Evolutionary conservation across 2,888 invertebrate species (phyloP).

Genomic region (Lithophane ornitopus): DNA sequence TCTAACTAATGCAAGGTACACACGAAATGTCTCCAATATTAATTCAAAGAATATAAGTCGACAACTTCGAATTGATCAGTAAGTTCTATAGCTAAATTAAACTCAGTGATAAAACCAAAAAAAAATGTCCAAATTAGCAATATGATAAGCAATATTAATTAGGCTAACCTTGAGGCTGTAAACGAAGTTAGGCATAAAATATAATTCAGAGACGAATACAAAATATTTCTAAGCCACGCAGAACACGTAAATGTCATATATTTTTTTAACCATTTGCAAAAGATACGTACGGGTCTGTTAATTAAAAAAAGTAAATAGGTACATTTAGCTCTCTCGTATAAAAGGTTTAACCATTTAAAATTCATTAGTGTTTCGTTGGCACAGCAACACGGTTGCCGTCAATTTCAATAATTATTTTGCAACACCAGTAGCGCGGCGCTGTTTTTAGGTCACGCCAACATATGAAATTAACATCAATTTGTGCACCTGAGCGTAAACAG

Average conservation of each 20-base stretch:
- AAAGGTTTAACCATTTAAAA: slow-evolving; percentile 19
- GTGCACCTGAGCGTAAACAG: slow-evolving; percentile 1
- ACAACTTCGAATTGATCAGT: slow-evolving; percentile 42
- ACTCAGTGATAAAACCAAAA: slow-evolving; percentile 61
- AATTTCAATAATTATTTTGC: slow-evolving; percentile 35
- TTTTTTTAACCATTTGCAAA: slow-evolving; percentile 29
- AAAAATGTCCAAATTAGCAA: slow-evolving; percentile 66
- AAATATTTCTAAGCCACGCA: slow-evolving; percentile 4
- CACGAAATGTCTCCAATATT: slow-evolving; percentile 46
- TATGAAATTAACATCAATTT: slow-evolving; percentile 21
- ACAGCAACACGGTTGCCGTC: slow-evolving; percentile 4
- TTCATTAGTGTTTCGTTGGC: slow-evolving; percentile 29
- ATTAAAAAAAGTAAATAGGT: slow-evolving; percentile 4
- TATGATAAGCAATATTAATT: slow-evolving; percentile 68
- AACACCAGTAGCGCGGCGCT: neutral
- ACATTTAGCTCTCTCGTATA: slow-evolving; percentile 19
- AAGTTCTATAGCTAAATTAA: slow-evolving; percentile 49
- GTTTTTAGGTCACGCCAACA: slow-evolving; percentile 13
- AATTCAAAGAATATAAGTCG: slow-evolving; percentile 46
- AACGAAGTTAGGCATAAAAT: slow-evolving; percentile 55
- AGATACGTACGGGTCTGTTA: neutral
- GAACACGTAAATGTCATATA: slow-evolving; percentile 11
- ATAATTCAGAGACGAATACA: slow-evolving; percentile 14
- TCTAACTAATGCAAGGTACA: slow-evolving; percentile 53
- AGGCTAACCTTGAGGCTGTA: slow-evolving; percentile 53